Evolutionary conservation across 2,888 invertebrate genomes (phyloP), one percentile per base, ranked within the genome.

Genomic region (Harpagoxenus sublaevis): DNA sequence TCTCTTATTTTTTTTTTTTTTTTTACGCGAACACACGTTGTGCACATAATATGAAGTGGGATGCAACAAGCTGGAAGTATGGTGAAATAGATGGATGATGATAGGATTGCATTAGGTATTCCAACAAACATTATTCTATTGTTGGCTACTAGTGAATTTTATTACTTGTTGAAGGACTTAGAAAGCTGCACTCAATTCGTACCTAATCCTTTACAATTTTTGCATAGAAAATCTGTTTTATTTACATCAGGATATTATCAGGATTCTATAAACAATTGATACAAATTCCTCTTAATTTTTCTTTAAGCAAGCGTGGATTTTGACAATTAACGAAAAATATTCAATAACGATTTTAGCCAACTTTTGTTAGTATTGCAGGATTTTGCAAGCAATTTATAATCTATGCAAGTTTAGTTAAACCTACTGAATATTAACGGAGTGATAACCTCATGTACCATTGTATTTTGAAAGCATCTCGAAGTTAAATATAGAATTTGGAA

Each of bases 41-140:
- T 45, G 75, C 66, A 39, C 45, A 84, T 77, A 78, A 45, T 45
- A 65, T 75, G 79, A 87, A 79, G 62, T 65, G 79, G 83, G 60
- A 84, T 73, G 85, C 86, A 88, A 86, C 86, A 86, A 85, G 86
- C 87, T 85, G 86, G 86, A 87, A 87, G 84, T 86, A 84, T 83
- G 78, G 66, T 48, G 86, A 81, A 79, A 71, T 84, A 71, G 85
- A 84, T 84, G 83, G 89, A 90, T 84, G 86, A 71, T 81, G 83
- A 90, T 87, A 87, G 84, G 84, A 79, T 75, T 77, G 55, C 75
- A 63, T 77, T 55, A 53, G 65, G 42, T 35, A 35, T 39, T 15
- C 15, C 10, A 42, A 63, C 31, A 55, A 65, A 66, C 45, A 39
- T 77, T 45, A 53, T 55, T 77, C 55, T 42, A 53, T 66, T 42